Conservation (phyloP, 2,888 invertebrate genomes). For the Uropetala carovei region DNA sequence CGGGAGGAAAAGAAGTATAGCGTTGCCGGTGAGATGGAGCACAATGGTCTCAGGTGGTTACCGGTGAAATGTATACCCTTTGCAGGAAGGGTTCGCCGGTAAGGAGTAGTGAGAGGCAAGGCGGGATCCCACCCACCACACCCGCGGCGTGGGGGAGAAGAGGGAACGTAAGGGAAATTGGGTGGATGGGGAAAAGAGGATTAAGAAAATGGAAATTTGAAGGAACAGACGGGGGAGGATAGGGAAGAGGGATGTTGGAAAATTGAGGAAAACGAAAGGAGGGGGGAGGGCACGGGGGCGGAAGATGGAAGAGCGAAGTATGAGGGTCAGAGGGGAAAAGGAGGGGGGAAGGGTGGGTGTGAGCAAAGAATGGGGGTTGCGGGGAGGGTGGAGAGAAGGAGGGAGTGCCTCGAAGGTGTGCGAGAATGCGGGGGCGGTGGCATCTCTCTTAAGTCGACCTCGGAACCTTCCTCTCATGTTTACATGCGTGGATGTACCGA, state of each 20-base stretch:
- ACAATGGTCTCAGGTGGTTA: conserved; percentile 7
- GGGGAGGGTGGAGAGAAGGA: not conserved
- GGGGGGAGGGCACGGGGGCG: not conserved
- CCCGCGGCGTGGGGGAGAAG: not conserved
- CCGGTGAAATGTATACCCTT: not conserved
- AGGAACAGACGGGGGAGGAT: not conserved
- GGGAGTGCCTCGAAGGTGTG: not conserved
- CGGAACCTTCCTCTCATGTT: too few relatives aligned
- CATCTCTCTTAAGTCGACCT: too few relatives aligned
- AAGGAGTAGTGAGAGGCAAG: too few relatives aligned
- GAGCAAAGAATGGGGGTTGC: too few relatives aligned
- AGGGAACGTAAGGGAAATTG: not conserved
- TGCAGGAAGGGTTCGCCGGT: too few relatives aligned
- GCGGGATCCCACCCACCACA: not conserved
- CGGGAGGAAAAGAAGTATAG: not conserved
- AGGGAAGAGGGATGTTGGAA: not conserved
- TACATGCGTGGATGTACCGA: too few relatives aligned
- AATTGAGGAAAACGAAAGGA: not conserved
- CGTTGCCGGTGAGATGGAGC: not conserved
- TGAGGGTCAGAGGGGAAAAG: not conserved
- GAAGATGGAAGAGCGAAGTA: not conserved
- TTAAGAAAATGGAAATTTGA: not conserved
- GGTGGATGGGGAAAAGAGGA: not conserved
- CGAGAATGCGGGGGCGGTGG: too few relatives aligned
- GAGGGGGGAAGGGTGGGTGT: too few relatives aligned